Percentiles rank a stretch among this genome's conserved stretches.
These are phyloP conservation scores for Eilema sororculum DNA, from an alignment of 2,888 invertebrate genomes.

Conservation along the genomic window DNA sequence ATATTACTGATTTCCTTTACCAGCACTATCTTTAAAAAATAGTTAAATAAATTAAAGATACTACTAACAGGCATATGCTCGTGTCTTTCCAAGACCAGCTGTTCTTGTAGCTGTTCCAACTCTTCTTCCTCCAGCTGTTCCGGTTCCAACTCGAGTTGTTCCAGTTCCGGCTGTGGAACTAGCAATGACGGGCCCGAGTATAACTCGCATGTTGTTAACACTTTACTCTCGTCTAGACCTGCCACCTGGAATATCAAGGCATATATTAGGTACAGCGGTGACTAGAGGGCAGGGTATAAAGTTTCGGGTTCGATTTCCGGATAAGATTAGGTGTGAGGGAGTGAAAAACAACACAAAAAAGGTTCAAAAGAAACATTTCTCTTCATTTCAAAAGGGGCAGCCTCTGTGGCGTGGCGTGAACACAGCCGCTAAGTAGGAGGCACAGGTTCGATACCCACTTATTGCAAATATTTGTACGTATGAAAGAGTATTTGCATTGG, in stretches of 20 bases:
- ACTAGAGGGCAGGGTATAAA: background rate
- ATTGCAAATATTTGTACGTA: too few relatives aligned
- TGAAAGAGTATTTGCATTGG: too few relatives aligned
- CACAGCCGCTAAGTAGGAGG: too few relatives aligned
- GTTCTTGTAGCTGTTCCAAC: slow-evolving; percentile 34
- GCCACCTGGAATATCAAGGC: slow-evolving; percentile 43
- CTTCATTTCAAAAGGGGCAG: background rate
- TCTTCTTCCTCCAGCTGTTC: slow-evolving; percentile 44
- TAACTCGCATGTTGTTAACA: slow-evolving; percentile 56
- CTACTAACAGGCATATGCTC: slow-evolving; percentile 60
- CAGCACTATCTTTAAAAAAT: too few relatives aligned
- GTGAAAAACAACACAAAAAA: background rate
- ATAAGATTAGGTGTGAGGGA: too few relatives aligned
- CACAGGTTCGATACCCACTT: too few relatives aligned
- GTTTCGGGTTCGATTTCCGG: background rate
- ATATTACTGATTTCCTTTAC: too few relatives aligned
- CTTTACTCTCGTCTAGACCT: slow-evolving; percentile 52
- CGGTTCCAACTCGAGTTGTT: slow-evolving; percentile 30
- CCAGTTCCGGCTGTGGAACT: slow-evolving; percentile 51
- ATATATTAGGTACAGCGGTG: background rate
- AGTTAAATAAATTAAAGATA: background rate
- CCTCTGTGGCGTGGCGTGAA: too few relatives aligned
- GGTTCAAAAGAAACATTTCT: background rate
- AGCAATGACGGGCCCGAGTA: slow-evolving; percentile 64
- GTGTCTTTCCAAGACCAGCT: slow-evolving; percentile 32